Evolutionary conservation across 2,797 vertebrate species (phyloP), one percentile per base, ranked within the genome.

Genomic region (Catostomus latipinnis): DNA sequence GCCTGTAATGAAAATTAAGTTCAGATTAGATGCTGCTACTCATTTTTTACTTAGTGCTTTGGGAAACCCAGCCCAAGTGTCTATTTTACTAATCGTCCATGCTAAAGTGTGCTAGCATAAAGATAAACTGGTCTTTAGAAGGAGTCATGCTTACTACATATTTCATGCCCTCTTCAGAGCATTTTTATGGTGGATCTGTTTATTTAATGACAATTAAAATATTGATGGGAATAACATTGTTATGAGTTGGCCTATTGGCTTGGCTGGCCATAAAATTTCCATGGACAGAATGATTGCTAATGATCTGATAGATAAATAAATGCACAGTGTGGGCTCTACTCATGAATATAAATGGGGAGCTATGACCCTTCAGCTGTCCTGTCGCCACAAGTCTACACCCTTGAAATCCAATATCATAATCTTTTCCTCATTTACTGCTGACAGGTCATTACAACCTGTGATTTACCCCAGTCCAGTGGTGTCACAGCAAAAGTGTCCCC

Each of bases 371-470:
- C 65, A 87, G 66, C 84, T 86, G 14, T 83, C 86, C 77, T 88
- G 74, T 85, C 70, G 74, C 63, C 74, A 89, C 85, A 53, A 11
- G 18, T 89, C 89, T 93, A 81, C 69, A 84, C 2, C 65, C 8
- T 81, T 86, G 70, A 80, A 85, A 88, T 81, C 79, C 34, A 86
- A 77, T 78, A 82, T 63, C 79, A 72, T 82, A 63, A 85, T 78
- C 81, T 34, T 1, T 71, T 82, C 77, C 87, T 71, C 78, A 81
- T 87, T 89, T 90, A 83, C 81, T 78, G 85, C 87, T 86, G 89
- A 83, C 76, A 34, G 34, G 66, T 81, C 75, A 4, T 83, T 90
- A 74, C 83, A 87, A 90, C 84, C 65, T 61, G 8, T 84, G 73
- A 84, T 90, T 89, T 91, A 89, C 81, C 70, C 69, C 78, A 56